A percentile compares a stretch with the other conserved stretches of the same genome.
These are phyloP conservation scores for Kudoa iwatai DNA, from an alignment of 30 jellyfish, hydroid and myxozoan species.

Conservation along the genomic window DNA sequence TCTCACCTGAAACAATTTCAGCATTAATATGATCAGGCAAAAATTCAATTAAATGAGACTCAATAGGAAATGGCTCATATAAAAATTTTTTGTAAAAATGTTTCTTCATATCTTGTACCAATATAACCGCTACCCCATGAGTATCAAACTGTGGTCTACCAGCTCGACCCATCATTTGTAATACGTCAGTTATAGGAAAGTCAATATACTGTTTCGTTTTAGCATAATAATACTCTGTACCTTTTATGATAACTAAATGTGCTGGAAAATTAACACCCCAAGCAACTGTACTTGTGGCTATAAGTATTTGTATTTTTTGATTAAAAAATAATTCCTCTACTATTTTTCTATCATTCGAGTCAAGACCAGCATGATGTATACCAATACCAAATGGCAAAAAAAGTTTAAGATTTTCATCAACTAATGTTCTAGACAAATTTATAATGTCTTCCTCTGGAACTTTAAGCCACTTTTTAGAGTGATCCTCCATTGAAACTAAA, in stretches of 20 bases:
- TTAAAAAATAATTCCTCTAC: slow-evolving; percentile 52
- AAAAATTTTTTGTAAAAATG: slow-evolving; percentile 63
- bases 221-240: slow-evolving; percentile 78
- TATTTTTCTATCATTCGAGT: slow-evolving; percentile 37
- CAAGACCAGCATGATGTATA: slow-evolving; percentile 87
- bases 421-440: not conserved
- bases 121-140: slow-evolving; percentile 62
- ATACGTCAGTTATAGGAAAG: slow-evolving; percentile 79
- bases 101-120: slow-evolving; percentile 72
- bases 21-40: slow-evolving; percentile 88
- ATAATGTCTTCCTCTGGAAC: slow-evolving; percentile 45
- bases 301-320: slow-evolving; percentile 54
- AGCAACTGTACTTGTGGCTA: slow-evolving; percentile 77
- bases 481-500: slow-evolving; percentile 27
- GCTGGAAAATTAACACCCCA: slow-evolving; percentile 99
- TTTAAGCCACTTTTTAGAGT: slow-evolving; percentile 80
- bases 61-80: slow-evolving; percentile 94
- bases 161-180: slow-evolving; percentile 97
- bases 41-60: slow-evolving; percentile 6
- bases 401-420: slow-evolving; percentile 39
- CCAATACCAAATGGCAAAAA: slow-evolving; percentile 81
- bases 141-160: slow-evolving; percentile 97
- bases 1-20: slow-evolving; percentile 87
- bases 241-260: slow-evolving; percentile 56
- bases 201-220: slow-evolving; percentile 53